Evolutionary conservation across 2,888 invertebrate species (phyloP).

Genomic region (Lasioglossum zephyrum): DNA sequence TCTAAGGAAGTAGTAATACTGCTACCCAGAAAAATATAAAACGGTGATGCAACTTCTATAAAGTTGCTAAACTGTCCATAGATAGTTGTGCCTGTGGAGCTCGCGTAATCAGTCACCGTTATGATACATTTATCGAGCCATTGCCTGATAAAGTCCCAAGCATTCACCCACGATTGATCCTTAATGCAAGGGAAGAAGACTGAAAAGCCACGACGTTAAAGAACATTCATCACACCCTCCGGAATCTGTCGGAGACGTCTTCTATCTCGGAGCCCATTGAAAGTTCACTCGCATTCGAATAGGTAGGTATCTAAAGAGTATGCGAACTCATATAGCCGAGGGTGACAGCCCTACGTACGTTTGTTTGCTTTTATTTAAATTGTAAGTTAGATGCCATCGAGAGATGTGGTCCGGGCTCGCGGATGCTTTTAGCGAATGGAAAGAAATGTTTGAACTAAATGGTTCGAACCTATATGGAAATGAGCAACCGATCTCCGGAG

Average conservation of each 20-base stretch:
- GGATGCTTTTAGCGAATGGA: conserved; percentile 79
- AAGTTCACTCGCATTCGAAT: conserved; percentile 66
- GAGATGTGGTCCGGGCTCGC: conserved; percentile 44
- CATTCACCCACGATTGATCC: conserved; percentile 56
- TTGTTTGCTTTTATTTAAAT: conserved; percentile 85
- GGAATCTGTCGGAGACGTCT: conserved; percentile 65
- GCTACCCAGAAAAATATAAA: background rate
- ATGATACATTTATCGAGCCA: conserved; percentile 47
- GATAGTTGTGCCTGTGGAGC: too few relatives aligned
- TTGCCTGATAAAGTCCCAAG: conserved; percentile 21
- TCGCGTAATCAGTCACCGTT: conserved; percentile 21
- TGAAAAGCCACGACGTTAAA: conserved; percentile 62
- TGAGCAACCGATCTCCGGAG: conserved; percentile 74
- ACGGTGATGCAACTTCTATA: background rate
- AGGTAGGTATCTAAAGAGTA: conserved; percentile 60
- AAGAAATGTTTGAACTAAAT: conserved; percentile 83
- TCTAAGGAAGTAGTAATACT: too few relatives aligned
- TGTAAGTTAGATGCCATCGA: conserved; percentile 81
- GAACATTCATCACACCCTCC: conserved; percentile 72
- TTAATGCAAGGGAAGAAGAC: conserved; percentile 53
- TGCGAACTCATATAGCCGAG: conserved; percentile 59
- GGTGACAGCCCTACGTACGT: conserved; percentile 71
- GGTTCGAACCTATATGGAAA: conserved; percentile 83
- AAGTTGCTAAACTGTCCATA: conserved; percentile 4
- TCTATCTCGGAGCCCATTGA: conserved; percentile 68